These are phyloP conservation scores for Corythornis leucogaster DNA, from an alignment of 2,797 vertebrate species.

Conservation along the genomic window DNA sequence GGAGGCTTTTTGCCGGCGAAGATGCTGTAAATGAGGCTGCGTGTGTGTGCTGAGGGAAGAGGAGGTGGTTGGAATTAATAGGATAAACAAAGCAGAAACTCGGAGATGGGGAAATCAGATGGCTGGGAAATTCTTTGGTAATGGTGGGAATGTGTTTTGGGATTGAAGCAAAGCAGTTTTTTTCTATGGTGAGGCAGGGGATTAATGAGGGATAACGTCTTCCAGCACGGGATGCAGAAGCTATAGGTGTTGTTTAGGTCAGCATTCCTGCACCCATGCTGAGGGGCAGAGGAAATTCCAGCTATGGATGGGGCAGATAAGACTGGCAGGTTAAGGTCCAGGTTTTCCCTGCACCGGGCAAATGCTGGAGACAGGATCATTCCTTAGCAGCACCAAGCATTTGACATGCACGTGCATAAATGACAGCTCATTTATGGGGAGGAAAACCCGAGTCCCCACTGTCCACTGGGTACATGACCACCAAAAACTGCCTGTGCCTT, in stretches of 20 bases:
- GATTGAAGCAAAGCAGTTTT: constrained; percentile 38
- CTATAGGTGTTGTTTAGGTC: not conserved
- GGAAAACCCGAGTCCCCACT: not conserved
- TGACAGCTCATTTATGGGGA: not conserved
- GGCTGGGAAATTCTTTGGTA: constrained; percentile 70
- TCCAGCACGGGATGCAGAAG: not conserved
- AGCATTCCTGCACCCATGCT: not conserved
- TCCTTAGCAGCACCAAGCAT: not conserved
- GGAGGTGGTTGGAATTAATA: constrained; percentile 73
- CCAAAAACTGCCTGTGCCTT: not conserved
- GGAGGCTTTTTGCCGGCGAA: constrained; percentile 57
- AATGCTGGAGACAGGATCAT: not conserved
- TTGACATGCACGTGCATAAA: not conserved
- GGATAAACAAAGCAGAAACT: constrained; percentile 74
- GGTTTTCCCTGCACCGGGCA: not conserved
- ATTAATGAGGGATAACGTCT: not conserved
- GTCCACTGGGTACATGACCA: not conserved
- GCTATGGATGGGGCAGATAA: not conserved
- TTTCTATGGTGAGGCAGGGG: constrained; percentile 19
- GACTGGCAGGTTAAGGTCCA: not conserved
- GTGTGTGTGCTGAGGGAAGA: constrained; percentile 76
- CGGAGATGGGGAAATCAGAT: constrained; percentile 72
- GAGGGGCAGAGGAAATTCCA: not conserved
- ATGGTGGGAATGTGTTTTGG: constrained; percentile 62
- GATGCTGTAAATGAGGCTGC: constrained; percentile 72